Evolutionary conservation across 2,113 vertebrate genomes (phyloP), one percentile per base, ranked within the genome.

Genomic region (Entomyzon cyanotis): DNA sequence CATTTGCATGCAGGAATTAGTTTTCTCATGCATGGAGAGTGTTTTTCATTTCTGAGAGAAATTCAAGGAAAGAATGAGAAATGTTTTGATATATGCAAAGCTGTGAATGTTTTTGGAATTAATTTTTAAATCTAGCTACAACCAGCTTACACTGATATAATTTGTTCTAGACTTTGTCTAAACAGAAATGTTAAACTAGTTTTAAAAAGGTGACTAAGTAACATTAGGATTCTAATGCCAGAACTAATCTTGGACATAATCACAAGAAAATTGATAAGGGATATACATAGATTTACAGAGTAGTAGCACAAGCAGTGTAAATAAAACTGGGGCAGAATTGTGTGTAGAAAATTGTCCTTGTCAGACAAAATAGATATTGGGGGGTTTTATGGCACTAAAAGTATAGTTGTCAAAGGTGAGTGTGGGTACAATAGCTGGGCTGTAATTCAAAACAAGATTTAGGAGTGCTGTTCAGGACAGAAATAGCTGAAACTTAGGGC

Each of bases 61-160:
- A 93, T 91, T 93, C 35, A 94, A 73, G 58, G 46, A 85, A 89
- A 85, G 75, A 83, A 91, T 60, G 52, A 95, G 67, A 95, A 90
- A 77, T 67, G 53, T 74, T 97, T 91, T 94, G 79, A 93, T 92
- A 83, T 94, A 88, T 94, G 79, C 79, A 92, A 95, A 95, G 79
- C 93, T 90, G 52, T 63, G 71, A 94, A 81, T 92, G 91, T 25
- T 94, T 94, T 91, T 75, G 31, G 73, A 97, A 91, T 96, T 94
- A 92, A 71, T 84, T 90, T 95, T 92, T 89, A 94, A 94, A 89
- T 80, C 68, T 94, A 84, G 35, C 60, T 93, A 89, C 73, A 94
- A 44, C 55, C 3, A 10, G 39, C 52, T 96, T 96, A 88, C 68
- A 59, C 12, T 42, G 42, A 63, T 86, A 47, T 46, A 63, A 90